Percentiles rank a stretch among this genome's conserved stretches.
Conservation (phyloP, 2,797 vertebrate genomes). For the Cryptoprocta ferox region DNA sequence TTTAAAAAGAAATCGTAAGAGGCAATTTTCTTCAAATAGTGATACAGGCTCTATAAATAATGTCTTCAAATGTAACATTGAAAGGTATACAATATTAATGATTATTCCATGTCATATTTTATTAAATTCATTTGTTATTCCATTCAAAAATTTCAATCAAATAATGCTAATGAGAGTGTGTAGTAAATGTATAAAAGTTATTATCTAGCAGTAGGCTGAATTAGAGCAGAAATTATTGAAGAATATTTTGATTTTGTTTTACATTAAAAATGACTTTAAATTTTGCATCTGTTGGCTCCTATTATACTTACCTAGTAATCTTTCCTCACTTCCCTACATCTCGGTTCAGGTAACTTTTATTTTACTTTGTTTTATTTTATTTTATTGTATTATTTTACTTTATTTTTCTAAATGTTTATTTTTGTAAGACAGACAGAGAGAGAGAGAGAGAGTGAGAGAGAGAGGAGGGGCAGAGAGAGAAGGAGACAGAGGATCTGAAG, state of each 20-base stretch:
- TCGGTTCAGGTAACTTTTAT: neutral
- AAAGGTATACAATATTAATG: slow-evolving; percentile 12
- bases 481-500: no score
- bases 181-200: neutral
- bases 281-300: neutral
- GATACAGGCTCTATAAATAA: slow-evolving; percentile 20
- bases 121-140: slow-evolving; percentile 41
- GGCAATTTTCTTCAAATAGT: slow-evolving; percentile 57
- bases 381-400: no score
- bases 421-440: no score
- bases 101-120: slow-evolving; percentile 3
- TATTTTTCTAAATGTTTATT: no score
- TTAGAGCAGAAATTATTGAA: neutral
- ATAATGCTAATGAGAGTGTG: neutral
- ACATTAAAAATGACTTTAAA: neutral
- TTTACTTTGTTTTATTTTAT: neutral
- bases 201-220: neutral
- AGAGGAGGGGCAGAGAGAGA: no score
- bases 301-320: neutral
- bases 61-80: slow-evolving; percentile 23
- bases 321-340: neutral
- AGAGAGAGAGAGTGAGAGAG: no score
- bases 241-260: neutral
- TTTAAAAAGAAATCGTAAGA: slow-evolving; percentile 39
- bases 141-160: neutral